phyloP scores from a whole-genome alignment of 2,888 invertebrate genomes.

The Pocota personata region DNA sequence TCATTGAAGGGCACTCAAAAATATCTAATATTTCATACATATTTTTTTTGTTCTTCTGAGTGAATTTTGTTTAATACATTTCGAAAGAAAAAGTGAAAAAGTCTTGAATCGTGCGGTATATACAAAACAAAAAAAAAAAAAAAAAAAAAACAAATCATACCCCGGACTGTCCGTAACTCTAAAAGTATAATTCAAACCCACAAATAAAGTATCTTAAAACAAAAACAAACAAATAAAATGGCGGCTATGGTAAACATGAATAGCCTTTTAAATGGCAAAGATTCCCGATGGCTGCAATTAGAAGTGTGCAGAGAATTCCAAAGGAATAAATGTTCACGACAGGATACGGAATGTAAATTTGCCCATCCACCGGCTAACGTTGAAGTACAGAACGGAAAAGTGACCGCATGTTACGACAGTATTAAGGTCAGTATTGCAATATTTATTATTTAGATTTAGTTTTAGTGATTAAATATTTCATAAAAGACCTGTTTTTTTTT shows the following conservation, averaged over 20 bases:
- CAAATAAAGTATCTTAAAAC: constrained; percentile 22
- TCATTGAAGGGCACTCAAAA: constrained; percentile 10
- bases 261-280: constrained; percentile 98
- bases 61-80: constrained; percentile 25
- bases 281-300: constrained; percentile 99
- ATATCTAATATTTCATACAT: background rate
- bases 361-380: constrained; percentile 99
- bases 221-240: constrained; percentile 81
- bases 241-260: constrained; percentile 98
- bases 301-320: constrained; percentile 99
- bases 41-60: constrained; percentile 27
- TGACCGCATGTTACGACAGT: constrained; percentile 99
- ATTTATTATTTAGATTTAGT: constrained; percentile 2
- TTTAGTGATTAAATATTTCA: constrained; percentile 46
- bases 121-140: background rate
- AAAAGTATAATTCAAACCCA: constrained; percentile 44
- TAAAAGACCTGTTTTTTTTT: constrained; percentile 20
- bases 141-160: background rate
- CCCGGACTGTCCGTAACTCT: background rate
- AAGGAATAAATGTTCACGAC: constrained; percentile 99
- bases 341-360: constrained; percentile 99
- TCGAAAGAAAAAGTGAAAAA: constrained; percentile 2
- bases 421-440: constrained; percentile 93
- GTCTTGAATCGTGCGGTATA: constrained; percentile 30
- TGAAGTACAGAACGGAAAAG: constrained; percentile 99